Evolutionary conservation across 2,113 vertebrate species (phyloP).

Genomic region (Anseranas semipalmata): DNA sequence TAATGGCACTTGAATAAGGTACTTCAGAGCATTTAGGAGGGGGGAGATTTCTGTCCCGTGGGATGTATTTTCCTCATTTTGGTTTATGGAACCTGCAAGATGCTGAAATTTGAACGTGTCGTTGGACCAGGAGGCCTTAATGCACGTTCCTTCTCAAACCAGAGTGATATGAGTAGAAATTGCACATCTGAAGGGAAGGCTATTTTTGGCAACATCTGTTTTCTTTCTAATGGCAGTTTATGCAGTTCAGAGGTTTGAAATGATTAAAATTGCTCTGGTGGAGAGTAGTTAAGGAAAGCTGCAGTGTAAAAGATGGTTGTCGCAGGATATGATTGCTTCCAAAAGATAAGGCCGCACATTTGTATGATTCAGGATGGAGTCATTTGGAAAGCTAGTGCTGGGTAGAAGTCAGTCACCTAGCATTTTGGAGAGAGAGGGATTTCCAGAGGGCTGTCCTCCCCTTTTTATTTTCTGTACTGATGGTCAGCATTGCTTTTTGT

Average conservation of each 20-base stretch:
- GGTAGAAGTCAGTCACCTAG: background rate
- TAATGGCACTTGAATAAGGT: background rate
- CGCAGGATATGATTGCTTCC: background rate
- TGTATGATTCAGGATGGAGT: background rate
- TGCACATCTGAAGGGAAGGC: background rate
- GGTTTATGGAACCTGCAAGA: background rate
- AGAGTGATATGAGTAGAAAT: background rate
- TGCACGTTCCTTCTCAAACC: background rate
- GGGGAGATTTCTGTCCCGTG: background rate
- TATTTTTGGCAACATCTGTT: background rate
- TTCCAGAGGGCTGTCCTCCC: background rate
- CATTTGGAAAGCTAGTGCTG: background rate
- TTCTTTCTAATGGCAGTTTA: background rate
- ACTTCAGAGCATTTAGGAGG: background rate
- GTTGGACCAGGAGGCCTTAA: background rate
- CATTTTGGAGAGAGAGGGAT: fast-evolving
- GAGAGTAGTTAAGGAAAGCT: background rate
- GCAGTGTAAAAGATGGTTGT: background rate
- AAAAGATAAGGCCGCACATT: background rate
- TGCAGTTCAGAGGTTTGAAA: background rate
- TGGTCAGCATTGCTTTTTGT: background rate
- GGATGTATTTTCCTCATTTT: background rate
- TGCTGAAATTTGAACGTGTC: background rate
- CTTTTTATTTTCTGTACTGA: background rate
- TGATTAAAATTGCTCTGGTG: background rate